Conservation (phyloP, 2,113 vertebrate genomes). For the Podocnemis expansa region DNA sequence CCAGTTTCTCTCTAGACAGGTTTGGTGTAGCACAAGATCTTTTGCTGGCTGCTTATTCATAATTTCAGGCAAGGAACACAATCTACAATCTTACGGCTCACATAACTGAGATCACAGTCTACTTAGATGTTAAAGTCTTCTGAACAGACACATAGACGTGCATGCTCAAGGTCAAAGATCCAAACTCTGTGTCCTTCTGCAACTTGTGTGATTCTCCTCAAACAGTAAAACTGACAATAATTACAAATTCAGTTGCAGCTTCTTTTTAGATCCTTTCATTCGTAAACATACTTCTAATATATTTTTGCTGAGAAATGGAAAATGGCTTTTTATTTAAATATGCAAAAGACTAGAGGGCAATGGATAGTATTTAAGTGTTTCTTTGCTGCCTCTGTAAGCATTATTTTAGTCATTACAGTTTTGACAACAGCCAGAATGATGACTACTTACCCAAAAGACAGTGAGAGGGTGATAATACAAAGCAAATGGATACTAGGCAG, state of each 20-base stretch:
- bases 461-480: constrained; percentile 50
- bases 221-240: constrained; percentile 64
- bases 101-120: not conserved
- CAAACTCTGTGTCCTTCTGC: not conserved
- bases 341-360: constrained; percentile 28
- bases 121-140: not conserved
- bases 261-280: constrained; percentile 65
- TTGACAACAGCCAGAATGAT: constrained; percentile 51
- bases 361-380: constrained; percentile 32
- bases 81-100: not conserved
- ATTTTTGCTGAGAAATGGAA: constrained; percentile 66
- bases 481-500: constrained; percentile 42
- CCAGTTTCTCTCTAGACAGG: not conserved
- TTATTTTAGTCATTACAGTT: constrained; percentile 58
- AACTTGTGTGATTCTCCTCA: constrained; percentile 58
- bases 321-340: constrained; percentile 60
- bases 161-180: constrained; percentile 57
- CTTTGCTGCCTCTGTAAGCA: constrained; percentile 25
- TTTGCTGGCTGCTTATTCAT: not conserved
- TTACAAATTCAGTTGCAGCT: constrained; percentile 69
- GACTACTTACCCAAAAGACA: constrained; percentile 55
- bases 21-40: not conserved
- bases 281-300: constrained; percentile 66
- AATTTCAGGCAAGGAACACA: not conserved
- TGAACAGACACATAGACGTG: constrained; percentile 11